Evolutionary conservation across 2,888 invertebrate species (phyloP).

Genomic region (Ischnura elegans): DNA sequence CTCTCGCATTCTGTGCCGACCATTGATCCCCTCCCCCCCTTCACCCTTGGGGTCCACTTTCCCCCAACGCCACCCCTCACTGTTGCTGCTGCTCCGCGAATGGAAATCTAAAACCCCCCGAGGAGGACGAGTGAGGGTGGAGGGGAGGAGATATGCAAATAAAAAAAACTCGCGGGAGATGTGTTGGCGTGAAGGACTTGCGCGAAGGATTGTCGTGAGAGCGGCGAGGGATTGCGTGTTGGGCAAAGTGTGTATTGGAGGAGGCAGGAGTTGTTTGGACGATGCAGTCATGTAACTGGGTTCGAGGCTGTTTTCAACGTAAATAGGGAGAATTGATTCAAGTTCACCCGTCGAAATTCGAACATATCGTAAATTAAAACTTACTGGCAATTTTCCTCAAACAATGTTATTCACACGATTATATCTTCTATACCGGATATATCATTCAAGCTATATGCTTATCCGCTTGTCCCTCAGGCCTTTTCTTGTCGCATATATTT

Average conservation of each 20-base stretch:
- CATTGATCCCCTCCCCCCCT: slow-evolving; percentile 37
- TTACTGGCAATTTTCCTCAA: too few relatives aligned
- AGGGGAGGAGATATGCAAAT: background rate
- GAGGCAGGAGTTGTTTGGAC: background rate
- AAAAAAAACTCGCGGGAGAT: background rate
- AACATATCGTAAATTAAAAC: too few relatives aligned
- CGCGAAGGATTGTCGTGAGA: background rate
- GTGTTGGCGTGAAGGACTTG: background rate
- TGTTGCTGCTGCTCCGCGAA: slow-evolving; percentile 30
- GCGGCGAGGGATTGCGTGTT: background rate
- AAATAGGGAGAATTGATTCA: too few relatives aligned
- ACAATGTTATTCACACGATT: too few relatives aligned
- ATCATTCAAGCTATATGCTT: too few relatives aligned
- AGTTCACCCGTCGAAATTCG: too few relatives aligned
- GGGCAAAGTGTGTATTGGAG: background rate
- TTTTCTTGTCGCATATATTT: too few relatives aligned
- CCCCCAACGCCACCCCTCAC: background rate
- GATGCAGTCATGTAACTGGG: too few relatives aligned
- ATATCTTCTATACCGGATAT: too few relatives aligned
- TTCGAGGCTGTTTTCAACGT: too few relatives aligned
- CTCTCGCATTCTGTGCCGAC: slow-evolving; percentile 54
- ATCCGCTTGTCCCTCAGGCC: too few relatives aligned
- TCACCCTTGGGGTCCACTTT: background rate
- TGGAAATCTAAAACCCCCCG: slow-evolving; percentile 29
- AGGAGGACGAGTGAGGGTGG: background rate